phyloP scores from a whole-genome alignment of 2,888 invertebrate genomes.

The Drosophila eohydei region DNA sequence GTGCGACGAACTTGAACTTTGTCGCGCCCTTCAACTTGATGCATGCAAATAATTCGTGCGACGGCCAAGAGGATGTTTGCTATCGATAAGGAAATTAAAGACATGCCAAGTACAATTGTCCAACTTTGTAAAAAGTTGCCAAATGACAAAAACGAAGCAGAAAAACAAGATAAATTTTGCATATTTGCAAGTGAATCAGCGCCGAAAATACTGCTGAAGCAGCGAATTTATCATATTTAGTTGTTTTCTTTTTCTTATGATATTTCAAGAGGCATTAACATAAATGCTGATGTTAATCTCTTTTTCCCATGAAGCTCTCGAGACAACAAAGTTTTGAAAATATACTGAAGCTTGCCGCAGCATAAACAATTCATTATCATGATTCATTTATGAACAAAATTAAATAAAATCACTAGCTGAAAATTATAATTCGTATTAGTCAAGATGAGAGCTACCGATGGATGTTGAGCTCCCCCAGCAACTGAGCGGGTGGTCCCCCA shows the following conservation, averaged over 20 bases:
- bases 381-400: constrained; percentile 78
- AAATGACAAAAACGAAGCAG: neutral
- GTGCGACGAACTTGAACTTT: constrained; percentile 70
- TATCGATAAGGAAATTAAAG: constrained; percentile 60
- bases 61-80: constrained; percentile 71
- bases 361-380: constrained; percentile 80
- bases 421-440: constrained; percentile 69
- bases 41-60: constrained; percentile 13
- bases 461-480: constrained; percentile 13
- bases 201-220: constrained; percentile 44
- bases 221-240: constrained; percentile 55
- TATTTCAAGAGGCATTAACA: constrained; percentile 75
- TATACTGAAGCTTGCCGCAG: constrained; percentile 34
- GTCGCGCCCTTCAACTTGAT: constrained; percentile 74
- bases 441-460: constrained; percentile 77
- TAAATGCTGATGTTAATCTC: constrained; percentile 81
- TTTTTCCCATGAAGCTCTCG: constrained; percentile 77
- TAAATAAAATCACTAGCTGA: constrained; percentile 70
- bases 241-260: constrained; percentile 55
- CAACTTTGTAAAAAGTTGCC: constrained; percentile 31
- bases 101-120: constrained; percentile 40
- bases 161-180: constrained; percentile 38
- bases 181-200: constrained; percentile 75
- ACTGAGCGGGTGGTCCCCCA: constrained; percentile 70
- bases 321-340: neutral